Evolutionary conservation across 2,888 invertebrate genomes (phyloP).

Genomic region (Synanthedon formicaeformis): DNA sequence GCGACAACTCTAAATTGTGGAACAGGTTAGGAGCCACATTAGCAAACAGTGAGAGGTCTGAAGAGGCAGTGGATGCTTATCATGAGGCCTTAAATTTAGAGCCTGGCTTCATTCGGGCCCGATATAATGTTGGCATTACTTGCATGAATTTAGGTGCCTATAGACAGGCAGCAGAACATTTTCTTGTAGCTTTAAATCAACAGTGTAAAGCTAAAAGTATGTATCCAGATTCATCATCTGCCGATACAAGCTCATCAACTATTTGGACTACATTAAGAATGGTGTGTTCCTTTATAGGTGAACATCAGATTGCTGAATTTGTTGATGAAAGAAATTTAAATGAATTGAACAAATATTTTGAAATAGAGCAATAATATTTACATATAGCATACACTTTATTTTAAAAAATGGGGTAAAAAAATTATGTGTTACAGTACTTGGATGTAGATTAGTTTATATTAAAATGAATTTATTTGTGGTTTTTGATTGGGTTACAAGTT

Average conservation of each 20-base stretch:
- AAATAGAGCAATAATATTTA: conserved; percentile 24
- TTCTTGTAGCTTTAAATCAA: conserved; percentile 91
- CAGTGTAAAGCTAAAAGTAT: conserved; percentile 75
- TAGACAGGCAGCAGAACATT: conserved; percentile 95
- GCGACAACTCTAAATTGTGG: conserved; percentile 91
- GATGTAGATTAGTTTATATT: too few relatives aligned
- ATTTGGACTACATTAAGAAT: conserved; percentile 95
- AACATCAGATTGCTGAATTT: conserved; percentile 72
- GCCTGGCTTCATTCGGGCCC: conserved; percentile 95
- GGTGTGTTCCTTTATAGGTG: conserved; percentile 85
- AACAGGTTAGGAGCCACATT: conserved; percentile 97
- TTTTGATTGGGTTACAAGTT: neutral
- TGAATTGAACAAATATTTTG: conserved; percentile 70
- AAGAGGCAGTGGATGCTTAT: conserved; percentile 97
- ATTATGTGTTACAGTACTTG: too few relatives aligned
- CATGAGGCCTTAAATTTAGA: conserved; percentile 89
- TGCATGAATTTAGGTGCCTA: conserved; percentile 96
- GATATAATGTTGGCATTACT: conserved; percentile 98
- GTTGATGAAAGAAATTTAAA: conserved; percentile 73
- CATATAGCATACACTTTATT: neutral
- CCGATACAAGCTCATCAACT: conserved; percentile 82
- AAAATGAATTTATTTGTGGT: neutral
- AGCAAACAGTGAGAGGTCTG: conserved; percentile 94
- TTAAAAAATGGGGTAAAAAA: too few relatives aligned
- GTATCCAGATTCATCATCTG: conserved; percentile 33